Conservation (phyloP, 64 coral and sea anemone genomes). For the Pachyseris speciosa region DNA sequence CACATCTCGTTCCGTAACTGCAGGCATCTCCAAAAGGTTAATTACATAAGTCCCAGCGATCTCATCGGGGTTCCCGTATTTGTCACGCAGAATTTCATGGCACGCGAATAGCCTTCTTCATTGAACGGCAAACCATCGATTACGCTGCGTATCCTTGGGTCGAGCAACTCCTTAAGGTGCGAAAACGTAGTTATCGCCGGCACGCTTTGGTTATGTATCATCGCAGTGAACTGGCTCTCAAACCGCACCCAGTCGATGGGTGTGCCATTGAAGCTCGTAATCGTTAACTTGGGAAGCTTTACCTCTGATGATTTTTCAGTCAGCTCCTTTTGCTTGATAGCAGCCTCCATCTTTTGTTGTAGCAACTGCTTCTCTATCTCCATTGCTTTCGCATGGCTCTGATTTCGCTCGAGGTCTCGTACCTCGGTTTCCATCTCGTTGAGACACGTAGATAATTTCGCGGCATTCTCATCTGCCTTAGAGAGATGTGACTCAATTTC, state of each 20-base stretch:
- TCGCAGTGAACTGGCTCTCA: conserved; percentile 4
- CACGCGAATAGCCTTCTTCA: conserved; percentile 2
- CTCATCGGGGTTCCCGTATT: conserved; percentile 12
- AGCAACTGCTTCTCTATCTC: neutral
- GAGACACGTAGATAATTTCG: neutral
- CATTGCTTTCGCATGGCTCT: neutral
- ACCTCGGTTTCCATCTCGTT: neutral
- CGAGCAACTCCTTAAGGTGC: neutral
- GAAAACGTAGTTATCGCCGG: conserved; percentile 5
- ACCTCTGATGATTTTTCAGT: neutral
- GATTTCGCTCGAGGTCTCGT: neutral
- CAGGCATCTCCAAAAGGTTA: conserved; percentile 40
- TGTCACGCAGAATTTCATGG: conserved; percentile 5
- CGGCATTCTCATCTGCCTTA: neutral
- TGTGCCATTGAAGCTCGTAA: neutral
- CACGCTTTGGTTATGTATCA: conserved; percentile 8
- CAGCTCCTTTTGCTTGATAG: neutral
- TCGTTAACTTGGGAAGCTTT: conserved; percentile 1
- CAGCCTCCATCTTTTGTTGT: neutral
- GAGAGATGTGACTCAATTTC: neutral
- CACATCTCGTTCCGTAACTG: conserved; percentile 24
- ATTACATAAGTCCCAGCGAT: conserved; percentile 21
- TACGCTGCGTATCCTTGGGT: neutral
- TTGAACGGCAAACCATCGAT: conserved; percentile 29
- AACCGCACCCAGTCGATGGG: conserved; percentile 18